Evolutionary conservation across 2,797 vertebrate species (phyloP), one percentile per base, ranked within the genome.

Genomic region (Poeciliopsis paucimaculata): DNA sequence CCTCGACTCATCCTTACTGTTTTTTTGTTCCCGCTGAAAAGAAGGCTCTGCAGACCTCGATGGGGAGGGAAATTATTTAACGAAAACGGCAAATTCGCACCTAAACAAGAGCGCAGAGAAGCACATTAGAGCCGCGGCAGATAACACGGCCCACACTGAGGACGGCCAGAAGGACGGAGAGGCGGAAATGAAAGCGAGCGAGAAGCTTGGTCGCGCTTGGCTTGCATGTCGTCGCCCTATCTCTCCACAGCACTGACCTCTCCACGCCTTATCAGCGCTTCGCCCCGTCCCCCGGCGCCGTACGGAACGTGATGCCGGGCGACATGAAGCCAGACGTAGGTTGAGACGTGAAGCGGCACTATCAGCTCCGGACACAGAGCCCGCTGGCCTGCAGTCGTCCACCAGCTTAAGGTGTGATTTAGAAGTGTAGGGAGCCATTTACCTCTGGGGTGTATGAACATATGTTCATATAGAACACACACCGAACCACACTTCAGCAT

Each of bases 161-260:
- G 88, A 89, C 82, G 91, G 87, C 87, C 72, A 66, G 80, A 91
- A 92, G 88, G 87, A 77, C 36, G 81, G 84, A 64, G 87, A 76
- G 80, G 83, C 2, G 72, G 75, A 72, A n/a, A 81, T 75, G 73
- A 78, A 81, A 84, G 83, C 81, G 89, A 86, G 84, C 78, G 77
- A 88, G 79, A 77, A 87, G 88, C 85, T 34, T 82, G 87, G 92
- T 93, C 92, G 90, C 84, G 87, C 90, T 86, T 55, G 82, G 88
- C 88, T 92, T 68, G 87, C 90, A 81, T 88, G 90, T 90, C 86
- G 85, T 89, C 20, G 72, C 81, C 81, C 90, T 94, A 95, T 95
- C 93, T 94, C 91, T 49, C 36, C 43, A 71, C 93, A 11, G 78
- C 93, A 93, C 93, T 92, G 93, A 93, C 91, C 94, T 13, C 90